Percentiles rank a stretch among this genome's conserved stretches.
Conservation (phyloP, 2,888 invertebrate genomes). For the Rhodophaea formosa region DNA sequence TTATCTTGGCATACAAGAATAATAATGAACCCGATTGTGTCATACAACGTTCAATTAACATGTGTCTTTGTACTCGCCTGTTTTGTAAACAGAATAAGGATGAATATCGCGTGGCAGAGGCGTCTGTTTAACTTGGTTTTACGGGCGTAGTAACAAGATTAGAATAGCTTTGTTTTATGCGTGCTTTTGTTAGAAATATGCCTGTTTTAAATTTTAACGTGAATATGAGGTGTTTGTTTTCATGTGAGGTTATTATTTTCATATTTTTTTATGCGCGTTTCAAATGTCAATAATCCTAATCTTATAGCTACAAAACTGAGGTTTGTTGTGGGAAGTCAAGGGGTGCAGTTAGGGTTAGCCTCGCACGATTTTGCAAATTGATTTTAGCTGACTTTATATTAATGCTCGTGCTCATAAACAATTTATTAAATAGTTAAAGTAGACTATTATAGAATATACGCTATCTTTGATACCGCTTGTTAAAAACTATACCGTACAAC, state of each 20-base stretch:
- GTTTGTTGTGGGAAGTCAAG: too few relatives aligned
- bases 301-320: too few relatives aligned
- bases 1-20: conserved; percentile 1
- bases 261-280: neutral
- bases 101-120: neutral
- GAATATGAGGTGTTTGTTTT: neutral
- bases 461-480: too few relatives aligned
- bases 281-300: too few relatives aligned
- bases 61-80: neutral
- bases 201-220: neutral
- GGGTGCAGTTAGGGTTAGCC: too few relatives aligned
- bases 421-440: too few relatives aligned
- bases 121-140: neutral
- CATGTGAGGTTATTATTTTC: neutral
- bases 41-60: neutral
- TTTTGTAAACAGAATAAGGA: neutral
- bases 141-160: conserved; percentile 7
- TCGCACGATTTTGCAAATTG: too few relatives aligned
- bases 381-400: too few relatives aligned
- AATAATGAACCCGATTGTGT: conserved; percentile 9
- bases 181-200: neutral
- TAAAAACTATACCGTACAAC: too few relatives aligned
- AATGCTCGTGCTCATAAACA: too few relatives aligned
- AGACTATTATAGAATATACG: too few relatives aligned
- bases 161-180: conserved; percentile 6